Percentiles rank a stretch among this genome's conserved stretches.
Conservation (phyloP, 2,797 vertebrate genomes). For the Echeneis naucrates region DNA sequence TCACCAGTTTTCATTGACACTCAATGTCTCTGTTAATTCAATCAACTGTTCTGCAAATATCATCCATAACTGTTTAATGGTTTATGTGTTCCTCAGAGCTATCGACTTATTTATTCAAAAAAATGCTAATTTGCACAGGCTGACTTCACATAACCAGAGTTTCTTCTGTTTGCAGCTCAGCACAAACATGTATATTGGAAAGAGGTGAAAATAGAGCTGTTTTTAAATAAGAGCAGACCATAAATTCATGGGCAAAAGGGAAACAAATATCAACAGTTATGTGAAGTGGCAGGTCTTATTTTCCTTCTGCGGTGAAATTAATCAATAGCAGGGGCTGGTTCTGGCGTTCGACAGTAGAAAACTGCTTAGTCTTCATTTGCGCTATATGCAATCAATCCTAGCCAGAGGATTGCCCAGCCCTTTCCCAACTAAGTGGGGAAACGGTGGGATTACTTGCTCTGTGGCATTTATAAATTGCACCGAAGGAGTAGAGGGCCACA, state of each 20-base stretch:
- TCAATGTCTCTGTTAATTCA: conserved; percentile 39
- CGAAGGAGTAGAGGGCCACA: conserved; percentile 71
- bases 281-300: conserved; percentile 77
- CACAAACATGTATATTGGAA: conserved; percentile 16
- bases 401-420: conserved; percentile 63
- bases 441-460: conserved; percentile 78
- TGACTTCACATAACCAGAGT: conserved; percentile 26
- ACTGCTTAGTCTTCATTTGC: conserved; percentile 84
- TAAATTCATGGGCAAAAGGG: conserved; percentile 70
- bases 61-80: conserved; percentile 36
- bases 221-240: conserved; percentile 57
- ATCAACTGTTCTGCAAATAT: conserved; percentile 49
- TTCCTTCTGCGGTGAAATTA: conserved; percentile 72
- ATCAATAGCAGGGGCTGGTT: conserved; percentile 73
- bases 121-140: conserved; percentile 34
- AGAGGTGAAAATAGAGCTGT: conserved; percentile 39
- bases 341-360: conserved; percentile 67
- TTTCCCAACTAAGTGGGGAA: conserved; percentile 78
- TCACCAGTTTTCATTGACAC: conserved; percentile 42
- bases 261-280: conserved; percentile 82
- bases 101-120: conserved; percentile 41
- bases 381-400: conserved; percentile 81
- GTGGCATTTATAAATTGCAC: conserved; percentile 85
- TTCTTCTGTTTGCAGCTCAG: conserved; percentile 25
- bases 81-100: conserved; percentile 45